phyloP scores from a whole-genome alignment of 2,888 invertebrate genomes.

The Teleiodes luculella region DNA sequence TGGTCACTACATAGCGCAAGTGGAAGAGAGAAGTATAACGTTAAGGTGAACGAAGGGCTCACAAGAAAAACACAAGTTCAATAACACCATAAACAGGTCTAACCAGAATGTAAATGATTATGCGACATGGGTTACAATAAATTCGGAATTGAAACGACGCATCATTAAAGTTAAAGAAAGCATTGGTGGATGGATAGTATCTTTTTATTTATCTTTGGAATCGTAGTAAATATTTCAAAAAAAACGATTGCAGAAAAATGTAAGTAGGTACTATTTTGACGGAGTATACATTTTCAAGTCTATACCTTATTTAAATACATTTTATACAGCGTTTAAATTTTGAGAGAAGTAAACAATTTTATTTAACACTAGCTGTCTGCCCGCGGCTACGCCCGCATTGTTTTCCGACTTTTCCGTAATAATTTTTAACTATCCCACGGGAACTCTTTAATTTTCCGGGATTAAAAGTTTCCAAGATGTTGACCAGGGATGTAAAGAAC shows the following conservation, averaged over 20 bases:
- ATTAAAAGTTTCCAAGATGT: too few relatives aligned
- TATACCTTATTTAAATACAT: too few relatives aligned
- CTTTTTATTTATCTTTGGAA: not conserved
- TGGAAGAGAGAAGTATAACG: constrained; percentile 25
- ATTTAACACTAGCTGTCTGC: constrained; percentile 14
- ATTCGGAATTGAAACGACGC: not conserved
- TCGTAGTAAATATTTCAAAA: too few relatives aligned
- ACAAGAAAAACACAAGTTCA: constrained; percentile 14
- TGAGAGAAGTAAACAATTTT: constrained; percentile 19
- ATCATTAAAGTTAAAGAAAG: not conserved
- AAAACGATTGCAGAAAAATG: too few relatives aligned
- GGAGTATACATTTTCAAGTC: too few relatives aligned
- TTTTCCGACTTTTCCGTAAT: too few relatives aligned
- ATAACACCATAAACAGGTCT: constrained; percentile 12
- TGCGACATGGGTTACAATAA: not conserved
- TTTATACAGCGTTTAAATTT: too few relatives aligned
- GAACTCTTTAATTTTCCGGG: too few relatives aligned
- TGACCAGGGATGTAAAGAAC: too few relatives aligned
- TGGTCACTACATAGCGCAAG: constrained; percentile 19
- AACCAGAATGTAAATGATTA: constrained; percentile 5
- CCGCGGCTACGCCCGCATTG: too few relatives aligned
- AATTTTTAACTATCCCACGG: too few relatives aligned
- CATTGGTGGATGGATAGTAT: not conserved
- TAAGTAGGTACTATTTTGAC: too few relatives aligned
- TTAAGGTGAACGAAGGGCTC: constrained; percentile 25